Base-by-base conservation (phyloP, 2,797 vertebrate genomes). In the Lycodopsis pacificus region DNA sequence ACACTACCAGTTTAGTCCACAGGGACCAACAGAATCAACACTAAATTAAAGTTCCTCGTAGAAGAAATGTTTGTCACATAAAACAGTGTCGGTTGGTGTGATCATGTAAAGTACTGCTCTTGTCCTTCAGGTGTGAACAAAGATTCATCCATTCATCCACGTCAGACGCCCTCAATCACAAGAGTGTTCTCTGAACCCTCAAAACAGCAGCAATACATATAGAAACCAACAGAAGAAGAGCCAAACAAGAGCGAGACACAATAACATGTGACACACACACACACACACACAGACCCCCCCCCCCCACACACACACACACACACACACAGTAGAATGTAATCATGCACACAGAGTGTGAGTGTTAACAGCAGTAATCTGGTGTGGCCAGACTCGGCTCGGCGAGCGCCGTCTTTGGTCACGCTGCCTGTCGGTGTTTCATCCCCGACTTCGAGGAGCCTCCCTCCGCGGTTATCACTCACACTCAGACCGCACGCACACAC, bases 331-430 rank as follows among this genome's bases (percentile, higher is more conserved):
- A 5, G 7, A 27, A 13, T 65, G 58, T 30, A 62, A 58, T 57
- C 53, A 73, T 4, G 22, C 81, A 70, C 77, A 57, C 77, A 49
- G 7, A 65, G 71, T 13, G 0, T 5, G 67, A 76, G 81, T 40
- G 58, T 66, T 87, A 89, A 77, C 73, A 71, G 77, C 71, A 56
- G 85, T 90, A 89, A 91, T 92, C 79, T 87, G 73, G 67, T 77
- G 75, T 81, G 80, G 66, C 71, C 87, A 87, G 71, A 57, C 84
- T 85, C 53, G 53, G 73, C 81, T 80, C 71, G 46, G 73, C 69
- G 66, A 81, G 73, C 71, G 10, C 20, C 79, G 59, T 80, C 82
- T 91, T 89, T 86, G 82, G 90, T 90, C 87, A 90, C 66, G 70
- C 86, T 80, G 79, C 76, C 82, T 85, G 62, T 81, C 48, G 44